Percentiles rank a stretch among this genome's conserved stretches.
These are phyloP conservation scores for Caenorhabditis parvicauda DNA, from an alignment of 2,888 invertebrate genomes.

Conservation along the genomic window DNA sequence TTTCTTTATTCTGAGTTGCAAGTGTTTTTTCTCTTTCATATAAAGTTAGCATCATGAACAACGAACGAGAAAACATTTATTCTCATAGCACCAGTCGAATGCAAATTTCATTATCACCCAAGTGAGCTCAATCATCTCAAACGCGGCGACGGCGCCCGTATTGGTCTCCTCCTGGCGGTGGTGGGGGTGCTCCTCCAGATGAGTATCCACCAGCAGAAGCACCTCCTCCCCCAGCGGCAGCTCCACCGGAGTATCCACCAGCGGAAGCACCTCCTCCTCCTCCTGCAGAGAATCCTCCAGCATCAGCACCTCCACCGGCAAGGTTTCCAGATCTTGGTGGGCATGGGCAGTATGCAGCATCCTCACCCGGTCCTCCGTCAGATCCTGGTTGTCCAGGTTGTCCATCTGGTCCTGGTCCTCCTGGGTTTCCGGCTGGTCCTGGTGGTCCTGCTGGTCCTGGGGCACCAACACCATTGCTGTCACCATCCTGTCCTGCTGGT, in stretches of 20 bases:
- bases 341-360: slow-evolving; percentile 30
- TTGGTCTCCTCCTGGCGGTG: too few species aligned
- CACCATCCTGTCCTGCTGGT: slow-evolving; percentile 13
- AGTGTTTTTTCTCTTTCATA: too few species aligned
- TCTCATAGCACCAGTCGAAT: too few species aligned
- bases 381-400: slow-evolving; percentile 22
- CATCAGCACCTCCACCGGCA: slow-evolving; percentile 18
- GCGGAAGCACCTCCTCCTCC: slow-evolving; percentile 11
- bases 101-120: too few species aligned
- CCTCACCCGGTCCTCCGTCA: slow-evolving; percentile 20
- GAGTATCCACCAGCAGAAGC: slow-evolving; percentile 13
- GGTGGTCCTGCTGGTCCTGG: slow-evolving; percentile 40
- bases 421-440: slow-evolving; percentile 37
- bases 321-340: slow-evolving; percentile 26
- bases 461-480: slow-evolving; percentile 4
- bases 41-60: too few species aligned
- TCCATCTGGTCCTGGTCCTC: slow-evolving; percentile 28
- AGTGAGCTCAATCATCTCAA: too few species aligned
- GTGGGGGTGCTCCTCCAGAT: too few species aligned
- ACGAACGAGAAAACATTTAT: too few species aligned
- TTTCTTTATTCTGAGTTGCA: too few species aligned
- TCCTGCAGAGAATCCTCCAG: slow-evolving; percentile 6
- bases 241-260: slow-evolving; percentile 8
- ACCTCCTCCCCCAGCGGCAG: slow-evolving; percentile 4
- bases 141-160: too few species aligned